Percentiles rank a stretch among this genome's conserved stretches.
These are phyloP conservation scores for Morpho achilles DNA, from an alignment of 2,888 invertebrate species.

Conservation along the genomic window DNA sequence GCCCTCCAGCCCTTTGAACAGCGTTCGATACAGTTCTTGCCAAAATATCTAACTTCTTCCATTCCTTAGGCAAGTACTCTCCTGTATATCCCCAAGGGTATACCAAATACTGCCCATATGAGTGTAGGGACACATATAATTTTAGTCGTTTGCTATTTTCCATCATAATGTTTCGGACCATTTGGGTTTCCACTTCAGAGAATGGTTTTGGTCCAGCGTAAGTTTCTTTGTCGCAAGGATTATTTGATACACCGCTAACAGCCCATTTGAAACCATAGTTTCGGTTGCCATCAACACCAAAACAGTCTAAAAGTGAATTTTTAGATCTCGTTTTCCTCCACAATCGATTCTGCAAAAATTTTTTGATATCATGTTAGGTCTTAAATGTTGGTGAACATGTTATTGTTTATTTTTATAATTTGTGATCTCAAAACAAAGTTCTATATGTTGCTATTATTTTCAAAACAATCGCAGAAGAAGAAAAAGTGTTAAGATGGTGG, in stretches of 20 bases:
- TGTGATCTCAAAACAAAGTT: too few species aligned
- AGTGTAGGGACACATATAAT: slow-evolving; percentile 83
- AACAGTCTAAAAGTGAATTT: slow-evolving; percentile 51
- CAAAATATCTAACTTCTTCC: slow-evolving; percentile 61
- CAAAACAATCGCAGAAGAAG: too few species aligned
- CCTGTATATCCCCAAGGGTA: slow-evolving; percentile 82
- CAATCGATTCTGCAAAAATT: slow-evolving; percentile 72
- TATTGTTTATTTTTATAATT: too few species aligned
- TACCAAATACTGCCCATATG: slow-evolving; percentile 82
- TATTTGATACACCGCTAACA: slow-evolving; percentile 80
- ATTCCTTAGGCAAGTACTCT: slow-evolving; percentile 64
- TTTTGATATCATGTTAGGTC: too few species aligned
- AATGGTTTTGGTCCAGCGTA: slow-evolving; percentile 80
- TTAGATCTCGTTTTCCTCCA: slow-evolving; percentile 82
- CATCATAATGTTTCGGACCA: slow-evolving; percentile 76
- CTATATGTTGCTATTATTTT: too few species aligned
- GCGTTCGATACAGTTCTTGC: slow-evolving; percentile 60
- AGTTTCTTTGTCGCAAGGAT: slow-evolving; percentile 78
- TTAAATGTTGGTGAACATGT: too few species aligned
- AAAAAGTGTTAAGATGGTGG: too few species aligned
- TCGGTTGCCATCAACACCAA: slow-evolving; percentile 84
- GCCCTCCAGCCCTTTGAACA: slow-evolving; percentile 61
- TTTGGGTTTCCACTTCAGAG: slow-evolving; percentile 80
- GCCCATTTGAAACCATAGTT: slow-evolving; percentile 86
- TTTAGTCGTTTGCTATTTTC: slow-evolving; percentile 71